These are phyloP conservation scores for Punctoribates punctum DNA, from an alignment of 2,888 invertebrate species.

Conservation along the genomic window DNA sequence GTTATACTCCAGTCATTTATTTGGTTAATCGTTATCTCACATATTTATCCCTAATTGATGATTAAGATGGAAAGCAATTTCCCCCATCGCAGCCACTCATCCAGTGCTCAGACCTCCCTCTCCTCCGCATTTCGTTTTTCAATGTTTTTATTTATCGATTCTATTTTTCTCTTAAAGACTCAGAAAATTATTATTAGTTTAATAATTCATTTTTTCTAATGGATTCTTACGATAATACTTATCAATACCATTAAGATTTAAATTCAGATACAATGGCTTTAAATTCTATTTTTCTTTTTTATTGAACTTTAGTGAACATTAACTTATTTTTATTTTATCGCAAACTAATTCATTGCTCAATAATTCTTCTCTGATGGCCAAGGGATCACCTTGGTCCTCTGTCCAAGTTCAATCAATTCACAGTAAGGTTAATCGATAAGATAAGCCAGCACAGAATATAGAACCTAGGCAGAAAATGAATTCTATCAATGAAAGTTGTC, in stretches of 20 bases:
- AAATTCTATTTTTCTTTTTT: background rate
- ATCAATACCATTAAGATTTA: constrained; percentile 16
- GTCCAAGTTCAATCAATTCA: no score
- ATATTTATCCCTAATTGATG: constrained; percentile 22
- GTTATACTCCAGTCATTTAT: background rate
- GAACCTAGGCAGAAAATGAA: no score
- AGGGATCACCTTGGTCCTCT: background rate
- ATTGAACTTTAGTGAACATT: background rate
- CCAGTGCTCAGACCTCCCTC: background rate
- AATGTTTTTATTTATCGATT: constrained; percentile 15
- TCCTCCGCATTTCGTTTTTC: background rate
- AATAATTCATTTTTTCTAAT: constrained; percentile 18
- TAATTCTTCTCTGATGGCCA: background rate
- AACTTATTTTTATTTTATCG: constrained; percentile 12
- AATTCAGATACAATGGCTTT: constrained; percentile 1
- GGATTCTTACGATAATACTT: constrained; percentile 5
- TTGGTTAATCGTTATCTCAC: constrained; percentile 14
- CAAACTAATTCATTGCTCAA: constrained; percentile 23
- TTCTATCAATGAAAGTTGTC: no score
- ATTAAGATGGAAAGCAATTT: constrained; percentile 8
- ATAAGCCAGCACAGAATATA: no score
- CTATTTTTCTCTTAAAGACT: background rate
- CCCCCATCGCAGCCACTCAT: background rate
- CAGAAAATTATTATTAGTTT: background rate
- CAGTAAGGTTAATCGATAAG: no score